Evolutionary conservation across 2,113 vertebrate species (phyloP), one percentile per base, ranked within the genome.

Genomic region (Amblyornis subalaris): DNA sequence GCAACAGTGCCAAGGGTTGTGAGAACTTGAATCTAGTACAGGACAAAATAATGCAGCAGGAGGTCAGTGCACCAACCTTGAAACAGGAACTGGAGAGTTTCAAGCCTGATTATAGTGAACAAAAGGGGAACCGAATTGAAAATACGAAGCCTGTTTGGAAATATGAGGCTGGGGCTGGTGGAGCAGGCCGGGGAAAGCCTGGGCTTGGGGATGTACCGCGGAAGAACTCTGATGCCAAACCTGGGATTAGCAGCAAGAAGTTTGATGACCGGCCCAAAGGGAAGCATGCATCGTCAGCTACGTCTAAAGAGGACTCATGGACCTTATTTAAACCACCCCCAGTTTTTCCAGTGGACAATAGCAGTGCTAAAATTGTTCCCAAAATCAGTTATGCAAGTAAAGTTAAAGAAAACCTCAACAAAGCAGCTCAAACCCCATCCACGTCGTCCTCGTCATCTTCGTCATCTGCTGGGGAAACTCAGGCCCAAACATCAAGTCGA

Each of bases 311-410:
- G 98, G 99, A 99, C 94, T 99, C 99, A 0, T 99, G 99, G 99
- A 99, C 99, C 95, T 98, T 99, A 79, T 99, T 99, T 97, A 99
- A 99, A 97, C 99, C 99, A 38, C 99, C 99, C 44, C 99, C 99
- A 20, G 99, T 99, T 96, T 99, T 99, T 98, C 99, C 99, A 96
- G 99, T 99, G 98, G 99, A 99, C 98, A 99, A 99, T 94, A 99
- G 99, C 98, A 99, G 99, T 95, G 99, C 99, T 97, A 99, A 99
- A 98, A 99, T 99, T 61, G 99, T 99, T 98, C 99, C 99, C 96
- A 99, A 99, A 98, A 99, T 99, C 98, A 99, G 99, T 99, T 99
- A 99, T 99, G 99, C 99, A 98, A 99, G 99, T 97, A 99, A 99
- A 99, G 99, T 99, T 97, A 99, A 99, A 98, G 99, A 99, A 97